Evolutionary conservation across 2,888 invertebrate species (phyloP).

Genomic region (Dendrolimus pini): DNA sequence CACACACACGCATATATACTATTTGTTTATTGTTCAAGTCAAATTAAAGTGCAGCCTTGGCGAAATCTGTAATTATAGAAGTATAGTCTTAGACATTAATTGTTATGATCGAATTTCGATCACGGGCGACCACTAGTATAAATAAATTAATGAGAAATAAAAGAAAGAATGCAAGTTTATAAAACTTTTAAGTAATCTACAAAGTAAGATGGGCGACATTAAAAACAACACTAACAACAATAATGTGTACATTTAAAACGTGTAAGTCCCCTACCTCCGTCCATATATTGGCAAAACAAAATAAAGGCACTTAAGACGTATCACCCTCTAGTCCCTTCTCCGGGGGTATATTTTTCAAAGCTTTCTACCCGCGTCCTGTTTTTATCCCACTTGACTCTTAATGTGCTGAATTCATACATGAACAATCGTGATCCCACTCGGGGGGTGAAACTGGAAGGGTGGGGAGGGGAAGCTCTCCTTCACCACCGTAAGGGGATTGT

Average conservation of each 20-base stretch:
- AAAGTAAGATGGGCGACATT: no score
- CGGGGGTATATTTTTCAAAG: conserved; percentile 56
- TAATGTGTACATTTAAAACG: background rate
- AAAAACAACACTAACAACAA: no score
- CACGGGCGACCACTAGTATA: no score
- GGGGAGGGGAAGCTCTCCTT: conserved; percentile 15
- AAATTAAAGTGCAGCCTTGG: no score
- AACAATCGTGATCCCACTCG: conserved; percentile 64
- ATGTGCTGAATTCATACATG: conserved; percentile 85
- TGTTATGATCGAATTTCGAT: no score
- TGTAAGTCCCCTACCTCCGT: background rate
- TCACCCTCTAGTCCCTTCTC: background rate
- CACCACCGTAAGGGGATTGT: background rate
- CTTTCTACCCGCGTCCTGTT: conserved; percentile 64
- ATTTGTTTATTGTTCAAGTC: no score
- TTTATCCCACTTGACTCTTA: conserved; percentile 80
- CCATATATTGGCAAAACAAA: conserved; percentile 25
- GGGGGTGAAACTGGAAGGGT: conserved; percentile 42
- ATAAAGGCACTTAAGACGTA: background rate
- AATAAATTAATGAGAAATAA: no score
- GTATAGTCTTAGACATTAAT: no score
- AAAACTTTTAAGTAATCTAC: no score
- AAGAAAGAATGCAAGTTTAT: no score
- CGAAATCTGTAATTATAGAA: no score
- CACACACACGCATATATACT: no score